Evolutionary conservation across 2,888 invertebrate species (phyloP), one percentile per base, ranked within the genome.

Genomic region (Perizoma affinitatum): DNA sequence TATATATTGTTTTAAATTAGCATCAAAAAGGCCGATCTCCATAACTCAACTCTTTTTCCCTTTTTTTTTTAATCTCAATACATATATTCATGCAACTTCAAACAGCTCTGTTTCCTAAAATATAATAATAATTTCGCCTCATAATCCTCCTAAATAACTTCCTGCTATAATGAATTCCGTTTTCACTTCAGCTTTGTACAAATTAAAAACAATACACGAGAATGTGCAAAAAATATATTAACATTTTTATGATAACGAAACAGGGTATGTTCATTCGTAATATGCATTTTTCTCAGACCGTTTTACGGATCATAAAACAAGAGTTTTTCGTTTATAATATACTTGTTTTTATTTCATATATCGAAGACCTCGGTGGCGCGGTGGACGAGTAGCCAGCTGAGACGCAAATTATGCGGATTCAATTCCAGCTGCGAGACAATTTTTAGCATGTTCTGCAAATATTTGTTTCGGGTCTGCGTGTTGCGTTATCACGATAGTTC

Each of bases 71-170:
- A 22, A 2, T 22, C 22, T 22, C 22, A 22, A 22, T 22, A 22
- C 22, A 22, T 22, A 2, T 22, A 22, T 22, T 22, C 22, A 22
- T 22, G 22, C 22, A 22, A 22, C 22, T 22, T 22, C 22, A 22
- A 22, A 22, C 22, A 22, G 3, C 22, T n/a, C n/a, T 22, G 22
- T 22, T 22, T 22, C 22, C 22, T 22, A 22, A 41, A 52, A 64
- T 47, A 65, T 63, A 66, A 66, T 60, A 66, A 69, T 69, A 54
- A 69, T 66, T 56, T 60, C 46, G 59, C n/a, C n/a, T n/a, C n/a
- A n/a, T 65, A 54, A 67, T 69, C 61, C 52, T 69, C 62, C 53
- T 58, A 60, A 65, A 69, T 67, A 65, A 54, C 64, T 67, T 67
- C 69, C 69, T 41, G 41, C 40, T 22, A 10, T 58, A 65, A 63